A percentile compares a stretch with the other conserved stretches of the same genome.
These are phyloP conservation scores for Dasysyrphus tricinctus DNA, from an alignment of 2,888 invertebrate genomes.

Conservation along the genomic window DNA sequence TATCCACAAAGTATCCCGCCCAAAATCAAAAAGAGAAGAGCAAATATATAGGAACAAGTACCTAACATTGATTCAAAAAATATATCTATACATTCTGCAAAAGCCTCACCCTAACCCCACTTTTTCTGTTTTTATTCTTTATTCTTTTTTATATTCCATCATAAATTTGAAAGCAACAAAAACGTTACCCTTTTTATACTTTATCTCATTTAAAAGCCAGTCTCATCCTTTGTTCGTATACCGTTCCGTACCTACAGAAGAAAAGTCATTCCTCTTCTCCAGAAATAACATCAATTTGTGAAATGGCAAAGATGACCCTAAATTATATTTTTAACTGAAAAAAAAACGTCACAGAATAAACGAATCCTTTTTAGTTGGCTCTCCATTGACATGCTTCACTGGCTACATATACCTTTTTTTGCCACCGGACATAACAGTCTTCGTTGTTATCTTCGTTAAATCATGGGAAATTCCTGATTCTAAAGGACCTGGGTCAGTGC, in stretches of 20 bases:
- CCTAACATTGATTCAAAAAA: conserved; percentile 2
- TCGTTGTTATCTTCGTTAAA: conserved; percentile 59
- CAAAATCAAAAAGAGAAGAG: background rate
- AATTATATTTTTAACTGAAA: conserved; percentile 69
- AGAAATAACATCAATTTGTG: conserved; percentile 74
- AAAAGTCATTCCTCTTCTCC: conserved; percentile 30
- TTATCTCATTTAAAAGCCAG: conserved; percentile 46
- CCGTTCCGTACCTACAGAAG: conserved; percentile 14
- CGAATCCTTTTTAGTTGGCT: conserved; percentile 59
- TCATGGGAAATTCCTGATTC: conserved; percentile 52
- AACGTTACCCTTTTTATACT: conserved; percentile 60
- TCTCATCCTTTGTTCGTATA: conserved; percentile 28
- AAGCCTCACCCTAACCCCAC: conserved; percentile 39
- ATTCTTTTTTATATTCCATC: conserved; percentile 52
- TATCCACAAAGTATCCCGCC: conserved; percentile 24
- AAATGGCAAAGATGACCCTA: conserved; percentile 74
- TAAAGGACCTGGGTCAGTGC: conserved; percentile 34
- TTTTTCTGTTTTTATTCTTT: conserved; percentile 24
- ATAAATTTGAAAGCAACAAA: conserved; percentile 46
- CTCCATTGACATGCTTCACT: conserved; percentile 63
- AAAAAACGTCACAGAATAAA: conserved; percentile 23
- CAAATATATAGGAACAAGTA: too few species aligned
- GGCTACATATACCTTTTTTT: conserved; percentile 65
- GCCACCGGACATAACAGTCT: conserved; percentile 65
- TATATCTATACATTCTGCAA: background rate